Percentiles rank a stretch among this genome's conserved stretches.
Evolutionary conservation across 2,888 invertebrate genomes (phyloP).

Genomic region (Megaustenia siamemsis): DNA sequence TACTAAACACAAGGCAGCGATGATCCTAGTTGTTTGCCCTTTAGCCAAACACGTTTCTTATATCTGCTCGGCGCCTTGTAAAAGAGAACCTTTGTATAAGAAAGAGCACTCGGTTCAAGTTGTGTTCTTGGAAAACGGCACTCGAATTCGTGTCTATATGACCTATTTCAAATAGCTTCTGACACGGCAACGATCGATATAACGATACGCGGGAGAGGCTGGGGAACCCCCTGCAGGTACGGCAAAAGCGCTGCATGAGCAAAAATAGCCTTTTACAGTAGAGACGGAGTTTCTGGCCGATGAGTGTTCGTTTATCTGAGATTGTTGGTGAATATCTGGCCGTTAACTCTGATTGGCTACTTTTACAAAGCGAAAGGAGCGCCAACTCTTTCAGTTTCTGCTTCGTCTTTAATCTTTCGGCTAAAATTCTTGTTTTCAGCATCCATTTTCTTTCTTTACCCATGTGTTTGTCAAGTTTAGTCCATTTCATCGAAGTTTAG

Average conservation of each 20-base stretch:
- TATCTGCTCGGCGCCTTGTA: too few species aligned
- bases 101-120: background rate
- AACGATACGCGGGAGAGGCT: slow-evolving; percentile 27
- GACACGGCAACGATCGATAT: slow-evolving; percentile 16
- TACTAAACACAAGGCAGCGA: too few species aligned
- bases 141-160: background rate
- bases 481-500: too few species aligned
- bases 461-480: too few species aligned
- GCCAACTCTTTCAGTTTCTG: too few species aligned
- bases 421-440: too few species aligned
- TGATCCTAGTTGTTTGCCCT: too few species aligned
- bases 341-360: background rate
- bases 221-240: slow-evolving; percentile 15
- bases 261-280: slow-evolving; percentile 33
- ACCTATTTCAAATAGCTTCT: slow-evolving; percentile 12
- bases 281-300: background rate
- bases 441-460: too few species aligned
- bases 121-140: slow-evolving; percentile 15
- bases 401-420: too few species aligned
- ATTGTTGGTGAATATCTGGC: background rate
- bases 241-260: background rate
- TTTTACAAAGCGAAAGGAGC: background rate
- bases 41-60: too few species aligned
- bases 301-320: background rate
- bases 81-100: too few species aligned